phyloP scores from a whole-genome alignment of 2,113 vertebrate species.

The Elanus axillaris region DNA sequence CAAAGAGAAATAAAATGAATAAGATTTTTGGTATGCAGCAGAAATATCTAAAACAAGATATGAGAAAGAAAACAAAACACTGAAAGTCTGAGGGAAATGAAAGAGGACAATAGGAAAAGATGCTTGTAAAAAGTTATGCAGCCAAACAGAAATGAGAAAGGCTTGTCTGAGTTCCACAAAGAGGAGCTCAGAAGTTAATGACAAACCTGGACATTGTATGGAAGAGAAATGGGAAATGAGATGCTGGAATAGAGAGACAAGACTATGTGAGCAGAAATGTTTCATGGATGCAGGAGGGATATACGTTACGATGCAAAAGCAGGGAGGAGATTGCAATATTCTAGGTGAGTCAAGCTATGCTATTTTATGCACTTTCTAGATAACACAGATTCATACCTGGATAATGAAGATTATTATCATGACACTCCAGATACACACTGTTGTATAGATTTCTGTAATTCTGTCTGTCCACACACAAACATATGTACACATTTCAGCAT shows the following conservation, averaged over 20 bases:
- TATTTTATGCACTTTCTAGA: not conserved
- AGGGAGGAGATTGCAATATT: not conserved
- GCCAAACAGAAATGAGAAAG: not conserved
- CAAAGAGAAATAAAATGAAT: not conserved
- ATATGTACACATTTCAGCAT: not conserved
- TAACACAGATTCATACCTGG: not conserved
- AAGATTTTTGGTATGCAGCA: not conserved
- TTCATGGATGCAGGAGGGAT: not conserved
- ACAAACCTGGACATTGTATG: not conserved
- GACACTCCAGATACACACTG: not conserved
- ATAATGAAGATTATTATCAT: not conserved
- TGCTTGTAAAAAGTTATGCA: not conserved
- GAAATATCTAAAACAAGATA: not conserved
- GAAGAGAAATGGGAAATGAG: not conserved
- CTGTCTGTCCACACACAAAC: not conserved
- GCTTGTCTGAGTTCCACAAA: not conserved
- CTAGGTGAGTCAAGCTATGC: not conserved
- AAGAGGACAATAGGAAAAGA: not conserved
- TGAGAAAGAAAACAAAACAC: not conserved
- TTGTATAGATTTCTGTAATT: not conserved
- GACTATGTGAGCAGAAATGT: not conserved
- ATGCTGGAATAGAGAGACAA: not conserved
- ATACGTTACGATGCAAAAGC: not conserved
- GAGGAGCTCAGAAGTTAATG: not conserved
- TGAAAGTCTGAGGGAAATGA: not conserved